phyloP scores from a whole-genome alignment of 2,113 vertebrate genomes.

The Sinocyclocheilus anophthalmus region DNA sequence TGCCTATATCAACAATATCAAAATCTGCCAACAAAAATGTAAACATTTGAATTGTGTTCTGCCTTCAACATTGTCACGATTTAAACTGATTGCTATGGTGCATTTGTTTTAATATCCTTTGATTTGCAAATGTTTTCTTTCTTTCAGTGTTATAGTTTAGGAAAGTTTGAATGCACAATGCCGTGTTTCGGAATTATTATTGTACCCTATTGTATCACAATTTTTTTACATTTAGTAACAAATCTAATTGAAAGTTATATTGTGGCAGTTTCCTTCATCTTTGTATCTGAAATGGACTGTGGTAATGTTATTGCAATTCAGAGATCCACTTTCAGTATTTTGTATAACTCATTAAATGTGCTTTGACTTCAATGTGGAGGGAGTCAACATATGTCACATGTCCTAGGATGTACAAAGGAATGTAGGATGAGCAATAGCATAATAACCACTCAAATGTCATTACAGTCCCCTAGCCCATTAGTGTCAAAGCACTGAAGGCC shows the following conservation, averaged over 20 bases:
- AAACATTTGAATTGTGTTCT: background rate
- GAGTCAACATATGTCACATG: background rate
- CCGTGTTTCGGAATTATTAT: background rate
- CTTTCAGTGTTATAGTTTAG: background rate
- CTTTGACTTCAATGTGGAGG: background rate
- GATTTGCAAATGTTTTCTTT: background rate
- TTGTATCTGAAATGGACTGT: background rate
- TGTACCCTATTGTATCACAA: background rate
- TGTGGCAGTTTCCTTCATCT: background rate
- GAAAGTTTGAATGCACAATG: background rate
- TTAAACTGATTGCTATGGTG: background rate
- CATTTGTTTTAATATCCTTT: background rate
- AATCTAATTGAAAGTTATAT: background rate
- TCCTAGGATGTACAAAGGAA: slow-evolving; percentile 3
- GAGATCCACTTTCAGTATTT: background rate
- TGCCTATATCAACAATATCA: background rate
- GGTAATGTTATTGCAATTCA: background rate
- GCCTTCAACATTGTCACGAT: background rate
- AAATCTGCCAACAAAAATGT: background rate
- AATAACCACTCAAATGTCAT: slow-evolving; percentile 7
- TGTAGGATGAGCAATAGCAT: background rate
- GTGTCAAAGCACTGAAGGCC: slow-evolving; percentile 1
- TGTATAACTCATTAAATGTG: background rate
- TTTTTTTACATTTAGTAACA: background rate
- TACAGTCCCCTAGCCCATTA: background rate